Percentiles rank a stretch among this genome's conserved stretches.
Evolutionary conservation across 2,113 vertebrate species (phyloP).

Genomic region (Cheirogaleus medius): DNA sequence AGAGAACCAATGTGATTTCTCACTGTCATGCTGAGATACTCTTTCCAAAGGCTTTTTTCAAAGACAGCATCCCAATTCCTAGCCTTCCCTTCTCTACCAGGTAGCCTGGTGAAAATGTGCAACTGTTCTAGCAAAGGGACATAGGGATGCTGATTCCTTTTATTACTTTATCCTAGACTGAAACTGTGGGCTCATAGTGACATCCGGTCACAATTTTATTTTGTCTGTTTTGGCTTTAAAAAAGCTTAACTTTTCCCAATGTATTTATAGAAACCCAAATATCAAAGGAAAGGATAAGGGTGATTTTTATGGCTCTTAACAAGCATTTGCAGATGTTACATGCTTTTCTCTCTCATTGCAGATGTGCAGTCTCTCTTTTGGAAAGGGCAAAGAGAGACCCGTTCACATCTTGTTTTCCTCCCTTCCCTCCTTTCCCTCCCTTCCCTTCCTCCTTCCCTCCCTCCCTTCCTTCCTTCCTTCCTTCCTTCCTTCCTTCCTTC

Average conservation of each 20-base stretch:
- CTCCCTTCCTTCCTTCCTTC: no score
- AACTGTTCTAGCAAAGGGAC: background rate
- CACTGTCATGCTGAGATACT: constrained; percentile 48
- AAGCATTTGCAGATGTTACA: background rate
- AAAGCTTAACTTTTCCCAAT: background rate
- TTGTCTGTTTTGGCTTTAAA: constrained; percentile 45
- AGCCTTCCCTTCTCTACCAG: background rate
- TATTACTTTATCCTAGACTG: background rate
- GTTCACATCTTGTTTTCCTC: background rate
- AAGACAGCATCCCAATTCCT: background rate
- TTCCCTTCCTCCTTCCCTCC: background rate
- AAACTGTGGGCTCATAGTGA: background rate
- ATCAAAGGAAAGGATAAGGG: constrained; percentile 23
- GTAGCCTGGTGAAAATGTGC: background rate
- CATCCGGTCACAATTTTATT: constrained; percentile 28
- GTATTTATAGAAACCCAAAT: constrained; percentile 44
- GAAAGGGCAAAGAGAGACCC: background rate
- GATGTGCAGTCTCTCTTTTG: background rate
- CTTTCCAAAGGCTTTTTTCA: constrained; percentile 56
- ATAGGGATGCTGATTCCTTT: background rate
- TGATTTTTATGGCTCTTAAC: background rate
- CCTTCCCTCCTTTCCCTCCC: no score
- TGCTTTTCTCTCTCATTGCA: background rate
- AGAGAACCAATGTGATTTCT: constrained; percentile 49
- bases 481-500: no score